Base-by-base conservation (phyloP, 1,140 invertebrate species). In the Drosophila pachea region DNA sequence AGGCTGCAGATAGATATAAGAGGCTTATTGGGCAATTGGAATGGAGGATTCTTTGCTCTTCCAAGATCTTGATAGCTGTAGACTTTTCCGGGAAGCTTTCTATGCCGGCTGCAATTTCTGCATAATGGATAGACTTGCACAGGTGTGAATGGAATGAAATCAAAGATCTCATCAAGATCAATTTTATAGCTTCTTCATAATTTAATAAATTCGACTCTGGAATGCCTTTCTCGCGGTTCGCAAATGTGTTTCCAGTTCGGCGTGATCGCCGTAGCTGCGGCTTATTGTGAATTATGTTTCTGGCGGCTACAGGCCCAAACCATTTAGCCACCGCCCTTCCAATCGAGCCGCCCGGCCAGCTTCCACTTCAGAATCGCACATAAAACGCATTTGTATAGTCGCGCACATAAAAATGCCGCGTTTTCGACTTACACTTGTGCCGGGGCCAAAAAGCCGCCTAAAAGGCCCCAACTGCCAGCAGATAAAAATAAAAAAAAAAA, bases 401-500 rank as follows among this genome's bases (percentile, higher is more conserved):
- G 56, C 42, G 47, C 55, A 66, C 59, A 71, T 40, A 65, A 36
- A 71, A 67, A 60, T 66, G 59, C 56, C 55, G 63, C 64, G 56
- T 55, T 67, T 61, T 67, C 50, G 63, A 67, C 68, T 71, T 71
- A 67, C 68, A 71, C 63, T 71, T 60, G 63, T 60, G 64, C 43
- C 22, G 16, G 32, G 63, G 49, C 49, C 62, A 71, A 49, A 63
- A 68, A 61, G 62, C 68, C 45, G 73, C 73, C 73, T 74, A 72
- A 74, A 74, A 71, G 63, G 63, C 68, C 64, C 54, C 61, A 69
- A 67, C 62, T 59, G 63, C 61, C 42, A 36, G 38, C 68, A 61
- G 66, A 70, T 65, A 74, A 22, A 22, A 22, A 22, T 2, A 22
- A 22, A 22, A 22, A 22, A 22, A 22, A 22, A 22, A 22, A 22